Conservation (phyloP, 2,797 vertebrate genomes). For the Oreochromis grahami region DNA sequence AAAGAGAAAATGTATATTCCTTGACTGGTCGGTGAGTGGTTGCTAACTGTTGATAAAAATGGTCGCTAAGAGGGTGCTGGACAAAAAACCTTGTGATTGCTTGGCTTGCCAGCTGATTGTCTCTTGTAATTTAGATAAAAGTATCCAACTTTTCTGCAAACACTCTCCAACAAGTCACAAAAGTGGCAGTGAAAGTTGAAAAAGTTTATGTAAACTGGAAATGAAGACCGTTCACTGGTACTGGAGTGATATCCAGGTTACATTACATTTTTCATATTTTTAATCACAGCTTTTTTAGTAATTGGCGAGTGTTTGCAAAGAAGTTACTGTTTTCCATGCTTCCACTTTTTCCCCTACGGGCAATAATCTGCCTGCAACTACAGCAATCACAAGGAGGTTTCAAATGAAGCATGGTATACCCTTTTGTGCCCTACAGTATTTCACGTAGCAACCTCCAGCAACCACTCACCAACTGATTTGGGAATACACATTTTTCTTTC, state of each 20-base stretch:
- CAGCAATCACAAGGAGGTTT: background rate
- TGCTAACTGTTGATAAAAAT: background rate
- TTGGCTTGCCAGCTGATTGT: background rate
- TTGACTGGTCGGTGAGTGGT: background rate
- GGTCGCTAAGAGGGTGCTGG: background rate
- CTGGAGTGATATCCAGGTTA: background rate
- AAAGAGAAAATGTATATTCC: background rate
- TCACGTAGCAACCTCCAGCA: background rate
- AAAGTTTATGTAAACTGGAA: background rate
- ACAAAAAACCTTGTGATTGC: background rate
- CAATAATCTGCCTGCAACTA: background rate
- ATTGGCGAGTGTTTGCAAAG: accelerated
- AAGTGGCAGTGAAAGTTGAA: background rate
- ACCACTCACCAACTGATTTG: background rate
- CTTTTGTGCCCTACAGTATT: background rate
- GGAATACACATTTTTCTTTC: background rate
- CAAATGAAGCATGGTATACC: accelerated
- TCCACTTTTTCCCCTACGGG: background rate
- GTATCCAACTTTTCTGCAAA: background rate
- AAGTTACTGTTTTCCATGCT: background rate
- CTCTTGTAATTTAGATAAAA: accelerated
- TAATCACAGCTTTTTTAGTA: accelerated
- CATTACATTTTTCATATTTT: background rate
- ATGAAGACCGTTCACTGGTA: accelerated
- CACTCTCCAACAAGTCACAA: background rate